These are phyloP conservation scores for Stigmatopora argus DNA, from an alignment of 2,113 vertebrate genomes.

Conservation along the genomic window DNA sequence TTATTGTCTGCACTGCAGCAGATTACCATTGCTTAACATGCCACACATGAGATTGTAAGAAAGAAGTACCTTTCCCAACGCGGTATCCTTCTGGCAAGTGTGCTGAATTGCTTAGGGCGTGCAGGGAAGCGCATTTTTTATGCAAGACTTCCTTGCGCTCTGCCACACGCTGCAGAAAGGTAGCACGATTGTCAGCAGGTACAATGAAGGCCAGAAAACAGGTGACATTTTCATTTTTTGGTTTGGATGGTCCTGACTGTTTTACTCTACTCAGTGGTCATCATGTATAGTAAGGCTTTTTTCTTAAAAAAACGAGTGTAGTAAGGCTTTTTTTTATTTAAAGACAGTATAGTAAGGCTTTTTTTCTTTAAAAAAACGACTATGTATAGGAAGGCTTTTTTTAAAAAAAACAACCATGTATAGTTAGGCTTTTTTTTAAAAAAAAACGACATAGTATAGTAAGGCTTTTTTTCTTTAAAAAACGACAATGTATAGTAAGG, in stretches of 20 bases:
- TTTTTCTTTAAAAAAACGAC: too few relatives aligned
- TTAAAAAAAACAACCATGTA: too few relatives aligned
- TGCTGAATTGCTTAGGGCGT: conserved; percentile 49
- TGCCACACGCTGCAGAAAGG: conserved; percentile 42
- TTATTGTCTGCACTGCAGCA: conserved; percentile 72
- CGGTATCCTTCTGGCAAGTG: conserved; percentile 59
- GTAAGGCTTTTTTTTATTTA: too few relatives aligned
- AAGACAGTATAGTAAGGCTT: too few relatives aligned
- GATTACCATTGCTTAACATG: conserved; percentile 73
- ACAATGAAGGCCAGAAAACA: conserved; percentile 16
- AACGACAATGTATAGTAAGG: too few relatives aligned
- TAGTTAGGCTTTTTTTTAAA: too few relatives aligned
- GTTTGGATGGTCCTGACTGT: neutral
- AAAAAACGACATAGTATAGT: too few relatives aligned
- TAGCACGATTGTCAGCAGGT: conserved; percentile 9
- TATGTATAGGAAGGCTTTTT: too few relatives aligned
- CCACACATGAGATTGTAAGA: conserved; percentile 64
- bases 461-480: too few relatives aligned
- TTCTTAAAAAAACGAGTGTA: too few relatives aligned
- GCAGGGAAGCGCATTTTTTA: conserved; percentile 48
- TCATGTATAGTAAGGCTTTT: too few relatives aligned
- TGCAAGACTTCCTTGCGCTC: conserved; percentile 31
- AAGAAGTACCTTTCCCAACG: conserved; percentile 55
- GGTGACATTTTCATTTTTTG: neutral
- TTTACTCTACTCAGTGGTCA: neutral